phyloP scores from a whole-genome alignment of 2,113 vertebrate species.

The Micronycteris hirsuta region DNA sequence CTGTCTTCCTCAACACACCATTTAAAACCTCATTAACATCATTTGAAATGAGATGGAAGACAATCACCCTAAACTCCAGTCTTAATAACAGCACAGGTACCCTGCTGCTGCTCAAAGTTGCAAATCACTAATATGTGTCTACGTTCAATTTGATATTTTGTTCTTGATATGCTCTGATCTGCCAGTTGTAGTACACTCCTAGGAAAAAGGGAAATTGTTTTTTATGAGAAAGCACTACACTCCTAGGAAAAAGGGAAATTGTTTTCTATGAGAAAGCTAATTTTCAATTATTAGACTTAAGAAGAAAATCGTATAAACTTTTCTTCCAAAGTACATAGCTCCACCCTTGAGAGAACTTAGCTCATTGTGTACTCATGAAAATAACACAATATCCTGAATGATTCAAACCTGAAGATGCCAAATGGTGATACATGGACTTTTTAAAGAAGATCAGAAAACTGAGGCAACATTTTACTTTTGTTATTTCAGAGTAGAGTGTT shows the following conservation, averaged over 20 bases:
- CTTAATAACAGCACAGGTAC: background rate
- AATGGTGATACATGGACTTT: slow-evolving; percentile 2
- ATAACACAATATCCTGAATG: slow-evolving; percentile 36
- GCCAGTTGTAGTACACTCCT: background rate
- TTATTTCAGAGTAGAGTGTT: background rate
- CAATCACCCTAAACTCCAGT: background rate
- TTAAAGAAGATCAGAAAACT: background rate
- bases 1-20: background rate
- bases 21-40: background rate
- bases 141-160: slow-evolving; percentile 9
- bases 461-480: background rate
- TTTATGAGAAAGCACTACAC: background rate
- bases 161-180: slow-evolving; percentile 29
- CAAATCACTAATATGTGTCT: background rate
- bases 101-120: background rate
- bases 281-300: slow-evolving; percentile 35
- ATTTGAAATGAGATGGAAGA: background rate
- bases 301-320: slow-evolving; percentile 34
- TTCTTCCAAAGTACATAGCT: background rate
- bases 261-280: slow-evolving; percentile 36
- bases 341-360: slow-evolving; percentile 37
- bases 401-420: slow-evolving; percentile 36
- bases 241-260: slow-evolving; percentile 16
- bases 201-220: slow-evolving; percentile 18
- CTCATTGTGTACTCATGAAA: background rate